Evolutionary conservation across 2,797 vertebrate genomes (phyloP).

Genomic region (Todus mexicanus): DNA sequence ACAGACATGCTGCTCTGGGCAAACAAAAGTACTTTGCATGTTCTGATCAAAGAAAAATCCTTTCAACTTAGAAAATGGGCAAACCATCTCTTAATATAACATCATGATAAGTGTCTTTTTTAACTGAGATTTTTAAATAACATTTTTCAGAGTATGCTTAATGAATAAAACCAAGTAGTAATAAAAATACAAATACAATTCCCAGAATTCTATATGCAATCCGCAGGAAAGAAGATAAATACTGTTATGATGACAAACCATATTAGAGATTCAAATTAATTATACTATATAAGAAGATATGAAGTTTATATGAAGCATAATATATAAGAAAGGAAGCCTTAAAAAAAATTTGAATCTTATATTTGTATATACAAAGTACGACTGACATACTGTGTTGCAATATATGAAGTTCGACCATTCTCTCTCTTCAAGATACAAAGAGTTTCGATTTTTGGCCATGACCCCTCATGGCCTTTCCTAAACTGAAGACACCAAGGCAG

Average conservation of each 20-base stretch:
- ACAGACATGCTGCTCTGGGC: neutral
- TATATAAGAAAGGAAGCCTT: neutral
- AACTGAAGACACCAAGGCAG: neutral
- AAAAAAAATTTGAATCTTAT: neutral
- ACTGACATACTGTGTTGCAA: neutral
- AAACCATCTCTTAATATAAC: neutral
- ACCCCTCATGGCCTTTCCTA: neutral
- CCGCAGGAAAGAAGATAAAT: neutral
- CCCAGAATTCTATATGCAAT: neutral
- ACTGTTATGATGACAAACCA: neutral
- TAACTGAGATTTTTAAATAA: neutral
- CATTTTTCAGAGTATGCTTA: neutral
- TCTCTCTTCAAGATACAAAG: neutral
- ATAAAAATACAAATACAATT: neutral
- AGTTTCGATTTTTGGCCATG: neutral
- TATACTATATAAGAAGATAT: neutral
- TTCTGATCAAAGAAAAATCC: neutral
- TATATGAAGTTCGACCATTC: neutral
- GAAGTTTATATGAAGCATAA: neutral
- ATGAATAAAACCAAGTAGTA: neutral
- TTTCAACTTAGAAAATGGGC: neutral
- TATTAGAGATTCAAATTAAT: neutral
- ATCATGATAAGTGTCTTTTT: accelerated
- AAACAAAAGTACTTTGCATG: neutral
- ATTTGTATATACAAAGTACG: neutral